Evolutionary conservation across 1,140 invertebrate genomes (phyloP).

Genomic region (Orussus abietinus): DNA sequence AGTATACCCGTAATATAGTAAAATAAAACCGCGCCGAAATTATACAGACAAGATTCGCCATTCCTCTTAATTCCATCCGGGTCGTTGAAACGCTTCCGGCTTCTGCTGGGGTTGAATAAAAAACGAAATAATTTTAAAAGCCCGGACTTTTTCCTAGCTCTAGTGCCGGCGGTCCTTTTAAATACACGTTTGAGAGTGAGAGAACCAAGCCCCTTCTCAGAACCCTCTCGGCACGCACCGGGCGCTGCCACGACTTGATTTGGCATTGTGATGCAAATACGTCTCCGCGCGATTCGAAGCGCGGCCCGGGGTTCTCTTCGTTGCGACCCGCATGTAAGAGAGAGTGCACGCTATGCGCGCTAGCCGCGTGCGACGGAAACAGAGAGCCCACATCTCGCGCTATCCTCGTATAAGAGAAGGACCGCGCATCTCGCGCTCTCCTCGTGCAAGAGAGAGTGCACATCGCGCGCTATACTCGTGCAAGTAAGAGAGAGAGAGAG

Average conservation of each 20-base stretch:
- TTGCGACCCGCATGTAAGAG: neutral
- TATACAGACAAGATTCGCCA: no score
- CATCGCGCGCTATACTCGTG: conserved; percentile 2
- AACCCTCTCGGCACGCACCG: conserved; percentile 3
- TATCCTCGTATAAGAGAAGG: conserved; percentile 2
- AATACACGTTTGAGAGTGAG: neutral
- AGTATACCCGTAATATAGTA: no score
- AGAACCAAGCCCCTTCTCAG: neutral
- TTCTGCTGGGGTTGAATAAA: neutral
- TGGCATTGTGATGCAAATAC: conserved; percentile 37
- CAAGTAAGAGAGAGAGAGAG: neutral
- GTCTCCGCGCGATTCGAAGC: conserved; percentile 8
- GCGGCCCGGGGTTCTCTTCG: conserved; percentile 11
- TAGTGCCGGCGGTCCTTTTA: conserved; percentile 3
- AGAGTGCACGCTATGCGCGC: neutral
- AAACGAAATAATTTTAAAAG: conserved; percentile 5
- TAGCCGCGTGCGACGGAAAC: neutral
- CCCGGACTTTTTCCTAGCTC: conserved; percentile 11
- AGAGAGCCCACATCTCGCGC: neutral
- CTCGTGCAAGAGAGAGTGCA: neutral
- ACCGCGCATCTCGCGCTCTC: no score
- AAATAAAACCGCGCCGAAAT: no score
- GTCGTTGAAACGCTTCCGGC: no score
- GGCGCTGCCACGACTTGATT: conserved; percentile 23
- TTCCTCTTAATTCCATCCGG: no score